Conservation (phyloP, 2,113 vertebrate genomes). For the Dasyurus viverrinus region DNA sequence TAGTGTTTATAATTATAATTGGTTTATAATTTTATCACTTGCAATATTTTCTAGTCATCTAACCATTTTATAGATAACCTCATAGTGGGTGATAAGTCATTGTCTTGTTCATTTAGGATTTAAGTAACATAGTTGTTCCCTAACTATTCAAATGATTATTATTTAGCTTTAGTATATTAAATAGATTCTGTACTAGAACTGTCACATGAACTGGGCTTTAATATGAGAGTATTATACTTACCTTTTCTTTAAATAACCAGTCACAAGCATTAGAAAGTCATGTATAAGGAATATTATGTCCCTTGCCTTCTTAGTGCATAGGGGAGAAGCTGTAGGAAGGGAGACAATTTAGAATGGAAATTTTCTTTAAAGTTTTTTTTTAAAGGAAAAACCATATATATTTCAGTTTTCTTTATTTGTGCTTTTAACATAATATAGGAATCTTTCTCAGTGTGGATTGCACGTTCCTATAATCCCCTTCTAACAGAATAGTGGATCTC, state of each 20-base stretch:
- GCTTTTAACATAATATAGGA: background rate
- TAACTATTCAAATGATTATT: constrained; percentile 70
- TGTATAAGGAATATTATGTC: too few relatives aligned
- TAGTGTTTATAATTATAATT: constrained; percentile 45
- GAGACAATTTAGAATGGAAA: background rate
- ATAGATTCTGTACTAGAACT: constrained; percentile 71
- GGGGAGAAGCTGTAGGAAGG: background rate
- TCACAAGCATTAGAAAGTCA: constrained; percentile 15
- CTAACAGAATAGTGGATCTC: background rate
- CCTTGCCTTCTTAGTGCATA: background rate
- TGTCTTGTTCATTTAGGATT: constrained; percentile 66
- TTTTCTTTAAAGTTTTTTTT: background rate
- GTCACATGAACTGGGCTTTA: constrained; percentile 69
- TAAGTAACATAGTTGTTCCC: constrained; percentile 73
- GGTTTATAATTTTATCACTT: constrained; percentile 55
- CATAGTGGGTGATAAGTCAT: constrained; percentile 58
- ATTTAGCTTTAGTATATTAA: constrained; percentile 74
- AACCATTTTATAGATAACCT: constrained; percentile 53
- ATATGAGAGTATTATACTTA: constrained; percentile 61
- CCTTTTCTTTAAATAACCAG: constrained; percentile 46
- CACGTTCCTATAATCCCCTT: background rate
- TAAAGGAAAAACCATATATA: background rate
- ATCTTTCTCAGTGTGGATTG: background rate
- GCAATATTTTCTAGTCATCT: constrained; percentile 63
- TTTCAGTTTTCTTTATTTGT: background rate